Conservation (phyloP, 2,113 vertebrate genomes). For the Xiphorhynchus elegans region DNA sequence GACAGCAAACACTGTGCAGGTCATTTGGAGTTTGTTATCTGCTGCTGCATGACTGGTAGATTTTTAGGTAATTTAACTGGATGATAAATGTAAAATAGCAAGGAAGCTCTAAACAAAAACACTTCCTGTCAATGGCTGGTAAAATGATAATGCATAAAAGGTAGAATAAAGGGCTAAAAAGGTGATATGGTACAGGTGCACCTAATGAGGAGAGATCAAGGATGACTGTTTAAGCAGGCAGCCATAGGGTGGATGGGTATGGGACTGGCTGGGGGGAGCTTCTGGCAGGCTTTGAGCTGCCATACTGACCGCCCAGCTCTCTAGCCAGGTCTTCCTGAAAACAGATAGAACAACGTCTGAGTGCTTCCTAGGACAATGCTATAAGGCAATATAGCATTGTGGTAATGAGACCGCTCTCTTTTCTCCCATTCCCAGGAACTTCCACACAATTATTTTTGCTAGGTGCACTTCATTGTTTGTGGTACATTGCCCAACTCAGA, state of each 20-base stretch:
- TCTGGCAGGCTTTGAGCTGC: not conserved
- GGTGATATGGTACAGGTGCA: not conserved
- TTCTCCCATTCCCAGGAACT: not conserved
- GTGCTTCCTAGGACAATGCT: not conserved
- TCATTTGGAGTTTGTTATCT: not conserved
- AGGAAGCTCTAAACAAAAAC: not conserved
- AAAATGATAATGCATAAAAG: not conserved
- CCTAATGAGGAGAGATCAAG: not conserved
- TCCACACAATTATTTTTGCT: not conserved
- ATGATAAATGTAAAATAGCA: not conserved
- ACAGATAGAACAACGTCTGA: not conserved
- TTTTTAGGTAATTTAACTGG: not conserved
- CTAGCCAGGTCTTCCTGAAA: not conserved
- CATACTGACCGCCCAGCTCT: not conserved
- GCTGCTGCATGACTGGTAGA: not conserved
- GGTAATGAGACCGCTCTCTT: not conserved
- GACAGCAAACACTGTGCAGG: not conserved
- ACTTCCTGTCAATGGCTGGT: not conserved
- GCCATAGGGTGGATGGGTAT: accelerated
- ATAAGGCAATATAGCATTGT: too few species aligned
- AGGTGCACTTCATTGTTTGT: not conserved
- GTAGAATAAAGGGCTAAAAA: not conserved
- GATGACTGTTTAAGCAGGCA: not conserved
- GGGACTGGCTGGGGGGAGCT: not conserved
- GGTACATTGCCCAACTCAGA: not conserved